These are phyloP conservation scores for Ormyrus labotus DNA, from an alignment of 2,888 invertebrate genomes.

Conservation along the genomic window DNA sequence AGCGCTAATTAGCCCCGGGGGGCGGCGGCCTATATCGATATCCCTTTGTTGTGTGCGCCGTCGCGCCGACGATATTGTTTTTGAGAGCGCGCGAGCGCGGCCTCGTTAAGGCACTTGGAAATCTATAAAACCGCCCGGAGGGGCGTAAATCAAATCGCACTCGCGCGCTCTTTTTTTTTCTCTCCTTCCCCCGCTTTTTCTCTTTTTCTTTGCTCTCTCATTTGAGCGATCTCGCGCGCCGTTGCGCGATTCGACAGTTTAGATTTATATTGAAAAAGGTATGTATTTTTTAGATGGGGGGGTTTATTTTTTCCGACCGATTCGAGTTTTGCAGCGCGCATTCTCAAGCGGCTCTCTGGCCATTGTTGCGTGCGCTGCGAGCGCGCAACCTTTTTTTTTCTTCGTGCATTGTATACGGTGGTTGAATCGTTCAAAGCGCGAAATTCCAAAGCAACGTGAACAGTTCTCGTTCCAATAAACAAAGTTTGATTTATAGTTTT, in stretches of 20 bases:
- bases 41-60: neutral
- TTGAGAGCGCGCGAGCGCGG: neutral
- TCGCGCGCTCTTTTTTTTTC: neutral
- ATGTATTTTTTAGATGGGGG: neutral
- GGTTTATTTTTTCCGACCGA: neutral
- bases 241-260: conserved; percentile 24
- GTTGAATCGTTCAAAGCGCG: too few species aligned
- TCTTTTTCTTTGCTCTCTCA: neutral
- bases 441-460: too few species aligned
- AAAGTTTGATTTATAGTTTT: too few species aligned
- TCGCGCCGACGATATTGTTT: conserved; percentile 11
- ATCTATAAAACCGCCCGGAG: conserved; percentile 27
- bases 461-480: too few species aligned
- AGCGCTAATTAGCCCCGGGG: conserved; percentile 20
- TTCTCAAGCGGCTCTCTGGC: too few species aligned
- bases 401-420: too few species aligned
- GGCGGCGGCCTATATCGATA: neutral
- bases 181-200: neutral
- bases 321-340: too few species aligned
- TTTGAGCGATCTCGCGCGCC: neutral
- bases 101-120: conserved; percentile 27
- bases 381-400: too few species aligned
- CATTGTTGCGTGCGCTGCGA: too few species aligned
- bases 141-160: conserved; percentile 36
- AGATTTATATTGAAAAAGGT: conserved; percentile 32